These are phyloP conservation scores for Nipponacmea schrenckii DNA, from an alignment of 2,888 invertebrate species.

Conservation along the genomic window DNA sequence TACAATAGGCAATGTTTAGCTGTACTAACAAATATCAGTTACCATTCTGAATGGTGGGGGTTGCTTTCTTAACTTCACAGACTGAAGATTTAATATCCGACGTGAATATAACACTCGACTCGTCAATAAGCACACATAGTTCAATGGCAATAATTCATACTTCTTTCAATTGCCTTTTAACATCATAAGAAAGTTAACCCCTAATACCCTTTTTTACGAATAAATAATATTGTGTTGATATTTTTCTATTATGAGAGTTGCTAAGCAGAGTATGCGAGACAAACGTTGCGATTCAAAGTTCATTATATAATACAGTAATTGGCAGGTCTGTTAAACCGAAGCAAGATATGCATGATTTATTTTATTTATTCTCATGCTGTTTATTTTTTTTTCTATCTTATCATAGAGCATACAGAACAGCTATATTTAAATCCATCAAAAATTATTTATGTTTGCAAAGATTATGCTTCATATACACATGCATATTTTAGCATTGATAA, in stretches of 20 bases:
- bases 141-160: no score
- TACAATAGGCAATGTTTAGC: conserved; percentile 27
- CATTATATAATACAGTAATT: not conserved
- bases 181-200: conserved; percentile 18
- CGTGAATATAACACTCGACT: no score
- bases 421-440: not conserved
- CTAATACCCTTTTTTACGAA: conserved; percentile 18
- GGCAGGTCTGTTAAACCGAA: not conserved
- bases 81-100: no score
- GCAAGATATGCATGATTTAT: not conserved
- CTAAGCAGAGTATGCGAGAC: not conserved
- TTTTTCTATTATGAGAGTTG: conserved; percentile 15
- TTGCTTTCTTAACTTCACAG: no score
- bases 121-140: no score
- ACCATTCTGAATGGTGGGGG: conserved; percentile 17
- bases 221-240: conserved; percentile 18
- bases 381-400: not conserved
- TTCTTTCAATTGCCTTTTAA: no score
- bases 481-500: no score
- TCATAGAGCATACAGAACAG: not conserved
- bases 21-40: conserved; percentile 26
- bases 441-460: no score
- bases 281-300: no score
- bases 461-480: no score
- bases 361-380: not conserved